These are phyloP conservation scores for Sipha flava DNA, from an alignment of 1,140 invertebrate genomes.

Conservation along the genomic window DNA sequence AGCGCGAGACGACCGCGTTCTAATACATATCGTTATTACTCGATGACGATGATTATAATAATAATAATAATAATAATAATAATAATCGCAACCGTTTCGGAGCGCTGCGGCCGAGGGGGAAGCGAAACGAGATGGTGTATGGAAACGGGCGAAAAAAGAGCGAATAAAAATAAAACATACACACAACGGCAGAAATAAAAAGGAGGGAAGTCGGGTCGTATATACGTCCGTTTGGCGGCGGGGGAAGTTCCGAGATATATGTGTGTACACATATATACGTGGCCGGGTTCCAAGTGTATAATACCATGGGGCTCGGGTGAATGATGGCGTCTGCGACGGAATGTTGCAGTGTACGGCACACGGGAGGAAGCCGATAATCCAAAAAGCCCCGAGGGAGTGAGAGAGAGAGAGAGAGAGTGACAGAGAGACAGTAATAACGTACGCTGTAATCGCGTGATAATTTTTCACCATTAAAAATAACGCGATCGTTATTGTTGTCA, in stretches of 20 bases:
- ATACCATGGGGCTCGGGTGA: background rate
- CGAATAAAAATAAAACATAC: slow-evolving; percentile 1
- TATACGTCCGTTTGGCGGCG: background rate
- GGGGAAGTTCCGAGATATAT: background rate
- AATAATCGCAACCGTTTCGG: background rate
- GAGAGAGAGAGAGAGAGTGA: background rate
- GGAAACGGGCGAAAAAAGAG: slow-evolving; percentile 21
- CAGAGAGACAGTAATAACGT: too few relatives aligned
- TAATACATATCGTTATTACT: slow-evolving; percentile 14
- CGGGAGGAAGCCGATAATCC: background rate
- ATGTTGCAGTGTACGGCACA: background rate
- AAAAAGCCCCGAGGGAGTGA: background rate
- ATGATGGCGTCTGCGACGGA: slow-evolving; percentile 16
- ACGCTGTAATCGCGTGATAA: background rate
- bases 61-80: background rate
- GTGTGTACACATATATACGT: background rate
- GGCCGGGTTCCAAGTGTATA: slow-evolving; percentile 20
- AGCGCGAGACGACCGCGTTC: too few relatives aligned
- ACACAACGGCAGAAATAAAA: background rate
- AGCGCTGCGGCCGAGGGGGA: background rate
- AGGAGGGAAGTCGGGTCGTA: background rate
- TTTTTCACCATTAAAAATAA: background rate
- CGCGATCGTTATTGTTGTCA: too few relatives aligned
- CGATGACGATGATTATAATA: background rate
- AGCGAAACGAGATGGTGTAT: background rate